Percentiles rank a stretch among this genome's conserved stretches.
Conservation (phyloP, 30 jellyfish, hydroid and myxozoan species). For the Chironex yamaguchii region DNA sequence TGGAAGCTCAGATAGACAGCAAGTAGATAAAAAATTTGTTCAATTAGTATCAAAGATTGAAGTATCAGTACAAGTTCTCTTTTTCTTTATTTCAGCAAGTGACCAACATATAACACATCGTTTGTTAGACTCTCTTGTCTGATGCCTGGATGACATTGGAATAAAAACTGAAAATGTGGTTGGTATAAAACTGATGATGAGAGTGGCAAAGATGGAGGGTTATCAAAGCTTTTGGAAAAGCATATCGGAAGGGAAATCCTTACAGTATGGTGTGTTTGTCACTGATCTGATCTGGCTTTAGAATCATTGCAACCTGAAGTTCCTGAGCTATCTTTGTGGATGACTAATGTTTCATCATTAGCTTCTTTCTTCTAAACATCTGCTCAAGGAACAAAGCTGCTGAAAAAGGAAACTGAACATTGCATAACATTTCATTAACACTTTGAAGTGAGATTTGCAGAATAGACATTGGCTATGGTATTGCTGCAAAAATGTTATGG, state of each 20-base stretch:
- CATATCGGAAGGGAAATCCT: slow-evolving; percentile 48
- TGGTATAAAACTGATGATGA: slow-evolving; percentile 51
- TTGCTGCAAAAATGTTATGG: slow-evolving; percentile 37
- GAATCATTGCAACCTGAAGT: slow-evolving; percentile 49
- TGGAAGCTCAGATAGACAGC: slow-evolving; percentile 56
- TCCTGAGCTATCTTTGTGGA: slow-evolving; percentile 51
- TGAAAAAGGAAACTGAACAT: no score
- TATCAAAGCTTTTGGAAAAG: slow-evolving; percentile 19
- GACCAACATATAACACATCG: slow-evolving; percentile 47
- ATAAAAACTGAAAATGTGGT: slow-evolving; percentile 16
- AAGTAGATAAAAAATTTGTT: slow-evolving; percentile 38
- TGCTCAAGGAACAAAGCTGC: slow-evolving; percentile 59
- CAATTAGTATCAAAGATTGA: slow-evolving; percentile 43
- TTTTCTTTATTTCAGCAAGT: slow-evolving; percentile 52
- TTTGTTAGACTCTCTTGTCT: slow-evolving; percentile 18
- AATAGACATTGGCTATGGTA: slow-evolving; percentile 15
- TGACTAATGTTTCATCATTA: slow-evolving; percentile 49
- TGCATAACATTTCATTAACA: slow-evolving; percentile 44
- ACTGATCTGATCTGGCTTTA: slow-evolving; percentile 65
- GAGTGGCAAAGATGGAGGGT: slow-evolving; percentile 49
- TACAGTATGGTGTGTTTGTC: slow-evolving; percentile 65
- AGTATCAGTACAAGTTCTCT: slow-evolving; percentile 50
- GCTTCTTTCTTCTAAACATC: slow-evolving; percentile 34
- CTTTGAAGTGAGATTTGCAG: slow-evolving; percentile 65
- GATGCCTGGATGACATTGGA: slow-evolving; percentile 11